These are phyloP conservation scores for Tachuris rubrigastra DNA, from an alignment of 2,113 vertebrate species.

Conservation along the genomic window DNA sequence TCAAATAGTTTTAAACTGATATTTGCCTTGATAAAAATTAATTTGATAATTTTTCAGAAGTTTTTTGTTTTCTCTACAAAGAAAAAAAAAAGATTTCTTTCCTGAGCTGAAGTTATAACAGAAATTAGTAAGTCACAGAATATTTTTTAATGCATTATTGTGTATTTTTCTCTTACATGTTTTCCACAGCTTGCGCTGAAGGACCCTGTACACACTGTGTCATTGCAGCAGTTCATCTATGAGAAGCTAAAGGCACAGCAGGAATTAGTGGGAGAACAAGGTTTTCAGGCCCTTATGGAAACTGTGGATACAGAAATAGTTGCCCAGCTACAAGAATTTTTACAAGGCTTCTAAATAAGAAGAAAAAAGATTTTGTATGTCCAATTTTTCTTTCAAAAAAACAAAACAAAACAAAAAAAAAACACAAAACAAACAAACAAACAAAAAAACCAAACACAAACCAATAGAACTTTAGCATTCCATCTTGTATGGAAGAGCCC, in stretches of 20 bases:
- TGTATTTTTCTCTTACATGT: conserved; percentile 27
- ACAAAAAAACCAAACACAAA: no score
- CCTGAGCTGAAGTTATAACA: not conserved
- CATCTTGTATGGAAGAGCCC: not conserved
- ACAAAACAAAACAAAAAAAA: no score
- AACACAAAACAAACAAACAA: no score
- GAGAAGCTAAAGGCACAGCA: conserved; percentile 97
- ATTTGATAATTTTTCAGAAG: not conserved
- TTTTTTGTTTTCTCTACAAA: not conserved
- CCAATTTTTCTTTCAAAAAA: not conserved
- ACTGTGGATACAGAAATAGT: conserved; percentile 95
- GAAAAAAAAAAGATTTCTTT: not conserved
- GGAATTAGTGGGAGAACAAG: conserved; percentile 86
- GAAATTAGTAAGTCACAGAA: not conserved
- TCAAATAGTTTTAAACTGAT: not conserved
- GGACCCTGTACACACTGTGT: conserved; percentile 93
- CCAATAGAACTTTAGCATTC: conserved; percentile 1
- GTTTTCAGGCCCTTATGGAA: conserved; percentile 93
- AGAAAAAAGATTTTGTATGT: not conserved
- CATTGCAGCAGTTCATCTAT: conserved; percentile 91
- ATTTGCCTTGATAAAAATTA: not conserved
- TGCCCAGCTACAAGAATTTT: conserved; percentile 92
- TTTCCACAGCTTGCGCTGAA: conserved; percentile 87
- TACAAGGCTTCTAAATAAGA: conserved; percentile 82
- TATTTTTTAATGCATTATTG: not conserved